Evolutionary conservation across 2,113 vertebrate species (phyloP).

Genomic region (Lepus americanus): DNA sequence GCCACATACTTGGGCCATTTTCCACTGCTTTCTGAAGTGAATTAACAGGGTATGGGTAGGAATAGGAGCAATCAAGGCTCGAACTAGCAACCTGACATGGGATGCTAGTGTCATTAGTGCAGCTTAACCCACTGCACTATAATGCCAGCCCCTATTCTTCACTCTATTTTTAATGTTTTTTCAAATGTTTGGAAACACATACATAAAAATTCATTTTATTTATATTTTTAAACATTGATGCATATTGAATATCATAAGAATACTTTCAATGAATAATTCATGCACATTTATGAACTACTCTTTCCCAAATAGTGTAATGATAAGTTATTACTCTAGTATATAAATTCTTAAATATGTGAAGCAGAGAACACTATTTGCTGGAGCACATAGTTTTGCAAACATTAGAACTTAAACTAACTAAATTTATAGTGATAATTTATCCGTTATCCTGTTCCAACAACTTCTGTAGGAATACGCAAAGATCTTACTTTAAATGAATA

Average conservation of each 20-base stretch:
- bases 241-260: background rate
- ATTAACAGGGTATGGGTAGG: no score
- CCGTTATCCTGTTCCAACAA: background rate
- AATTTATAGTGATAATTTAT: background rate
- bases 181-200: background rate
- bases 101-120: no score
- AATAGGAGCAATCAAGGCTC: no score
- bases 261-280: slow-evolving; percentile 20
- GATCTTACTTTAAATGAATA: slow-evolving; percentile 38
- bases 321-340: background rate
- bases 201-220: background rate
- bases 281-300: background rate
- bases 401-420: background rate
- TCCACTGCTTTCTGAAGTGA: no score
- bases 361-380: background rate
- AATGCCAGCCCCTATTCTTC: no score
- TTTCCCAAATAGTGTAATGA: background rate
- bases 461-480: background rate
- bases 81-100: no score
- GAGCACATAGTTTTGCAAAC: background rate
- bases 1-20: no score
- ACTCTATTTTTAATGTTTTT: slow-evolving; percentile 40
- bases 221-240: slow-evolving; percentile 46
- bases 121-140: no score
- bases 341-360: background rate